A percentile compares a stretch with the other conserved stretches of the same genome.
Evolutionary conservation across 1,140 invertebrate species (phyloP).

Genomic region (Bradysia coprophila): DNA sequence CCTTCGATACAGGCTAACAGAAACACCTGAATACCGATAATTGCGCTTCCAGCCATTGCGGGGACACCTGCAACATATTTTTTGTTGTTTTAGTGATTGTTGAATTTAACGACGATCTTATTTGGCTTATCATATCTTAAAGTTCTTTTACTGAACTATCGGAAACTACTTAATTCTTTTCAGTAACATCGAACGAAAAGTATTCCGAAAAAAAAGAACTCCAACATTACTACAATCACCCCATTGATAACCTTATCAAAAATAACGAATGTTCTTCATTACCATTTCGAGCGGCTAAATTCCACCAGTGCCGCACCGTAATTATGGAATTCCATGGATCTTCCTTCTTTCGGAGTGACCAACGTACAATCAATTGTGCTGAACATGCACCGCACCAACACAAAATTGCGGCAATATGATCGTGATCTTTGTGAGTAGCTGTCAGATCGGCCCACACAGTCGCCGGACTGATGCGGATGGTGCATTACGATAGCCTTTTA

Average conservation of each 20-base stretch:
- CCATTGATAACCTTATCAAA: neutral
- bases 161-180: no score
- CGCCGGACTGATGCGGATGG: constrained; percentile 62
- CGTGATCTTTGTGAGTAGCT: constrained; percentile 73
- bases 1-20: constrained; percentile 93
- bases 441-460: constrained; percentile 63
- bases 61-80: constrained; percentile 37
- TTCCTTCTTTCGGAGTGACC: constrained; percentile 89
- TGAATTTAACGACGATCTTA: no score
- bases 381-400: constrained; percentile 89
- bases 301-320: constrained; percentile 88
- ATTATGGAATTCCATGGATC: constrained; percentile 98
- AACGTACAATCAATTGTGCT: constrained; percentile 93
- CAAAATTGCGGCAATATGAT: constrained; percentile 85
- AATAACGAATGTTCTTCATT: constrained; percentile 5
- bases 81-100: no score
- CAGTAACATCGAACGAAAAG: neutral
- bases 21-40: constrained; percentile 89
- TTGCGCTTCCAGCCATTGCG: constrained; percentile 87
- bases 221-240: no score
- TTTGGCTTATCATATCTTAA: no score
- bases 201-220: neutral
- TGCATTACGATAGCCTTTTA: constrained; percentile 95
- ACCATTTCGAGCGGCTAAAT: constrained; percentile 86
- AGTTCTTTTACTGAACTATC: no score